Conservation (phyloP, 2,797 vertebrate genomes). For the Xyrichtys novacula region DNA sequence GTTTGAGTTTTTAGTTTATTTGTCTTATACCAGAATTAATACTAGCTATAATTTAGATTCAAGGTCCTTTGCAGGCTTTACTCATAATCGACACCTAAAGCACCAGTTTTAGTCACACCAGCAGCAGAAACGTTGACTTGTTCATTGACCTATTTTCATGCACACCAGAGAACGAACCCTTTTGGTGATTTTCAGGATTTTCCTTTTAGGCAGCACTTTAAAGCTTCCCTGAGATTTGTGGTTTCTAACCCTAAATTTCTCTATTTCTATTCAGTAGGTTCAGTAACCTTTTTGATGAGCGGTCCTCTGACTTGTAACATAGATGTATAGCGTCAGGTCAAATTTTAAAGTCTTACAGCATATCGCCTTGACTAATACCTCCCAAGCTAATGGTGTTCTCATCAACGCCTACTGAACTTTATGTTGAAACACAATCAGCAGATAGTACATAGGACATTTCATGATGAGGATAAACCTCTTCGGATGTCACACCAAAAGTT, state of each 20-base stretch:
- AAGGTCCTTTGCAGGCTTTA: background rate
- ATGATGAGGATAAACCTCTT: too few relatives aligned
- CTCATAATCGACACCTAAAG: background rate
- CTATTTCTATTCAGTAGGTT: too few relatives aligned
- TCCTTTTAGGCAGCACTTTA: background rate
- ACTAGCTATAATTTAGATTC: background rate
- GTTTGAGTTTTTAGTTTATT: background rate
- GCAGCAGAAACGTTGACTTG: background rate
- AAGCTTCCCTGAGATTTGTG: background rate
- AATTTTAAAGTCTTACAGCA: too few relatives aligned
- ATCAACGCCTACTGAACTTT: background rate
- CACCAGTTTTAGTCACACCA: background rate
- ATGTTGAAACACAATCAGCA: background rate
- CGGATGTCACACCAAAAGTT: too few relatives aligned
- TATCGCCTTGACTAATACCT: too few relatives aligned
- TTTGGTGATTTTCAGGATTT: background rate
- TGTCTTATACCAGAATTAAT: slow-evolving; percentile 3
- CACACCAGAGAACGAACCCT: background rate
- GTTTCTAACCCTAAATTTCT: background rate
- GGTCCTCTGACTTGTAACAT: too few relatives aligned
- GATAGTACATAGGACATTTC: background rate
- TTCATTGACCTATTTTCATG: background rate
- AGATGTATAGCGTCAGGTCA: too few relatives aligned
- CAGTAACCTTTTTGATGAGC: too few relatives aligned
- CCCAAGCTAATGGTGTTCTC: background rate